phyloP scores from a whole-genome alignment of 2,113 vertebrate genomes.

The Aramus guarauna region DNA sequence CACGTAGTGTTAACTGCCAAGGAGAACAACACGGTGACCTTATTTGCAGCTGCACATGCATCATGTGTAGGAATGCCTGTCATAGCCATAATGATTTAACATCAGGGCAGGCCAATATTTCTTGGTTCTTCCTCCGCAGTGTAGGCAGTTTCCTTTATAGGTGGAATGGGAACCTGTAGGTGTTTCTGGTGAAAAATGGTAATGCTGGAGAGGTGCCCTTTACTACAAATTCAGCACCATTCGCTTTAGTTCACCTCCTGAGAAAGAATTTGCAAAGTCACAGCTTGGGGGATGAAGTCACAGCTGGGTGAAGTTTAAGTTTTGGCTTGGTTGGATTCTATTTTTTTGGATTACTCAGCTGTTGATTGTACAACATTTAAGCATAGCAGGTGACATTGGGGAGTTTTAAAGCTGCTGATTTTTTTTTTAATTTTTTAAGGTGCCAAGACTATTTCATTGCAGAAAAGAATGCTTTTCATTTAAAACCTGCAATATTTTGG shows the following conservation, averaged over 20 bases:
- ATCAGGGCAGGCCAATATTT: slow-evolving; percentile 65
- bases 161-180: slow-evolving; percentile 54
- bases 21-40: slow-evolving; percentile 57
- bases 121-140: slow-evolving; percentile 65
- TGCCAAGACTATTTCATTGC: not conserved
- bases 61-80: slow-evolving; percentile 71
- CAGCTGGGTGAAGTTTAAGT: not conserved
- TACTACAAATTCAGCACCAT: slow-evolving; percentile 31
- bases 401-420: not conserved
- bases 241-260: not conserved
- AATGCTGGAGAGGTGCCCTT: slow-evolving; percentile 50
- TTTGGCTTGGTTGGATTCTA: not conserved
- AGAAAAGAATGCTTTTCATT: not conserved
- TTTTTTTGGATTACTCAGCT: not conserved
- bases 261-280: slow-evolving; percentile 30
- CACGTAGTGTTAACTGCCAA: slow-evolving; percentile 42
- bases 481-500: not conserved
- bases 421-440: not conserved
- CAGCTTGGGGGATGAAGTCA: not conserved
- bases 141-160: slow-evolving; percentile 68
- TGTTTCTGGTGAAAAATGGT: slow-evolving; percentile 70
- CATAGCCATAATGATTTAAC: slow-evolving; percentile 68
- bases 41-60: slow-evolving; percentile 66
- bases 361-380: not conserved
- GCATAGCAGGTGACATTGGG: not conserved